These are phyloP conservation scores for Calliopsis andreniformis DNA, from an alignment of 1,140 invertebrate genomes.

Conservation along the genomic window DNA sequence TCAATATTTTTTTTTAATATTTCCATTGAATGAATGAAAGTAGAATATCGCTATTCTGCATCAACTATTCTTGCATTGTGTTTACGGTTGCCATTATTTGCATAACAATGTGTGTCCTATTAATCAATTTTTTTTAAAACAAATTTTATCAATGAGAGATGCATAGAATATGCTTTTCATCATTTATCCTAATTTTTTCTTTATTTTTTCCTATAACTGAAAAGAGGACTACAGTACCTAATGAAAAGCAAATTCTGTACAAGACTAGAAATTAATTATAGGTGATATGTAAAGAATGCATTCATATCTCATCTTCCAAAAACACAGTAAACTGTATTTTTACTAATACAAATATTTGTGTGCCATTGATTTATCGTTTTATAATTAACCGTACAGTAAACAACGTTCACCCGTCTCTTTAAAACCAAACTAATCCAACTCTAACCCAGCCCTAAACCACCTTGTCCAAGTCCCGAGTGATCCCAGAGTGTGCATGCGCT, in stretches of 20 bases:
- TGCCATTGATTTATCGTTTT: constrained; percentile 47
- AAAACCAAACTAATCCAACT: constrained; percentile 22
- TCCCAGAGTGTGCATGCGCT: constrained; percentile 77
- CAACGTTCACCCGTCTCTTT: neutral
- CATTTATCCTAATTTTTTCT: neutral
- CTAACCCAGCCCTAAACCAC: neutral
- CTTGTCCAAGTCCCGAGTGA: constrained; percentile 13
- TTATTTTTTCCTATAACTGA: neutral
- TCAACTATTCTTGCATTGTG: constrained; percentile 45
- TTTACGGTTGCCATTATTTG: constrained; percentile 44
- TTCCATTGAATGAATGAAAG: neutral
- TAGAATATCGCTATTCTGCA: neutral
- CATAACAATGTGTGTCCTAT: constrained; percentile 58
- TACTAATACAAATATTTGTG: constrained; percentile 42
- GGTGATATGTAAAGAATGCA: constrained; percentile 40
- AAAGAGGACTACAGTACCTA: neutral
- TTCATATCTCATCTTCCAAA: constrained; percentile 4
- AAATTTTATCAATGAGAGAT: constrained; percentile 3
- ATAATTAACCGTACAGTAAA: constrained; percentile 32
- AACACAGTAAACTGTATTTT: constrained; percentile 42
- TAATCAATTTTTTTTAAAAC: constrained; percentile 30
- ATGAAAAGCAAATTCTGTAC: constrained; percentile 28
- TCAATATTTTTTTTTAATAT: neutral
- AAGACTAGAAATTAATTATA: constrained; percentile 20
- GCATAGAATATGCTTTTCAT: constrained; percentile 32